These are phyloP conservation scores for Dasypolia templi DNA, from an alignment of 2,888 invertebrate species.

Conservation along the genomic window DNA sequence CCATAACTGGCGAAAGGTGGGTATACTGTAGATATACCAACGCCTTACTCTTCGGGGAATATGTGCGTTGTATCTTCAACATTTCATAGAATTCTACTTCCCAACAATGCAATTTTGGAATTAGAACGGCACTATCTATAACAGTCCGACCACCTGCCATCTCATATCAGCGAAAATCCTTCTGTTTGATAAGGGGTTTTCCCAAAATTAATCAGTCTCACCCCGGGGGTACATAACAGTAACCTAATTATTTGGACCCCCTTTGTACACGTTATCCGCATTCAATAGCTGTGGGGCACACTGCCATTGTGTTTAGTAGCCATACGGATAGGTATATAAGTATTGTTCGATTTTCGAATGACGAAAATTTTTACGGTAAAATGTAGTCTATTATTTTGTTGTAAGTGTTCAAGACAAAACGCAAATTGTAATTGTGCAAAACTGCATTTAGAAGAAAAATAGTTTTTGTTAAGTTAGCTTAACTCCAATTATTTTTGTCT, in stretches of 20 bases:
- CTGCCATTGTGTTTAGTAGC: slow-evolving; percentile 41
- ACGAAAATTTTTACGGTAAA: slow-evolving; percentile 34
- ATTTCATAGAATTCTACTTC: slow-evolving; percentile 12
- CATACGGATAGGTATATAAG: slow-evolving; percentile 12
- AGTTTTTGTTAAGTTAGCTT: too few species aligned
- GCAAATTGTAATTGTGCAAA: not conserved
- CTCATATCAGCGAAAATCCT: slow-evolving; percentile 44
- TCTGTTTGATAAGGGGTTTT: slow-evolving; percentile 62
- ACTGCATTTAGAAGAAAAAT: not conserved
- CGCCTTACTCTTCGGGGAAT: not conserved
- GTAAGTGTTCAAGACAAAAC: not conserved
- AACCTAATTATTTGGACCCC: slow-evolving; percentile 63
- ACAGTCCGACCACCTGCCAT: slow-evolving; percentile 51
- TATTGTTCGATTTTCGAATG: slow-evolving; percentile 27
- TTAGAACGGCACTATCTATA: slow-evolving; percentile 34
- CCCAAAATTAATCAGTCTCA: slow-evolving; percentile 67
- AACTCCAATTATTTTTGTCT: too few species aligned
- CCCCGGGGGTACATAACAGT: slow-evolving; percentile 53
- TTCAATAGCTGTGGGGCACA: slow-evolving; percentile 59
- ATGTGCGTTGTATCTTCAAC: not conserved
- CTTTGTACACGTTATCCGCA: slow-evolving; percentile 61
- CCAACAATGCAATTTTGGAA: slow-evolving; percentile 43
- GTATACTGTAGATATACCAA: not conserved
- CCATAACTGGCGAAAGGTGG: not conserved
- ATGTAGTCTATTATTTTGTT: not conserved